Conservation (phyloP, 2,113 vertebrate genomes). For the Rhadina sibilatrix region DNA sequence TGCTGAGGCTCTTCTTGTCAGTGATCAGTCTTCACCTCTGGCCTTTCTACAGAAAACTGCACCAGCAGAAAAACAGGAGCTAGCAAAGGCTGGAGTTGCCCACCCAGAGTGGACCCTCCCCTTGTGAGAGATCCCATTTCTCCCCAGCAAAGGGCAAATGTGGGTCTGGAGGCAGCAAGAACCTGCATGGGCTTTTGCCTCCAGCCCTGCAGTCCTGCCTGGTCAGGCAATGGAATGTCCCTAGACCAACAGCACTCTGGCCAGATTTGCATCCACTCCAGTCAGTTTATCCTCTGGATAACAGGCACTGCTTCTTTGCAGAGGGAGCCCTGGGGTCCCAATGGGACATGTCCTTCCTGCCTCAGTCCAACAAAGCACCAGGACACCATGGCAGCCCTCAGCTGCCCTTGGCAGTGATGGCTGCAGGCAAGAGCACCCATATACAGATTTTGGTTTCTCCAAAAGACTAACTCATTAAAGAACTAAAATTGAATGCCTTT, state of each 20-base stretch:
- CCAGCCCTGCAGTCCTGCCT: background rate
- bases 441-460: background rate
- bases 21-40: background rate
- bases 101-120: background rate
- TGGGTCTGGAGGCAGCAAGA: background rate
- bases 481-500: background rate
- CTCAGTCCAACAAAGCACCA: background rate
- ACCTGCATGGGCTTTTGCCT: rapidly evolving
- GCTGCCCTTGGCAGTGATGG: rapidly evolving
- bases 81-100: background rate
- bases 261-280: too few species aligned
- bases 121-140: background rate
- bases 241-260: background rate
- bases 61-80: background rate
- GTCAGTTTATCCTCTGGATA: background rate
- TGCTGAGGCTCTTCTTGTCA: background rate
- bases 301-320: background rate
- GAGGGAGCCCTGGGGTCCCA: background rate
- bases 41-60: background rate
- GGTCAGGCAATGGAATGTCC: background rate
- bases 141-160: background rate
- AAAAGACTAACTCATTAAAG: background rate
- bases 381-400: rapidly evolving
- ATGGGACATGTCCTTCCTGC: rapidly evolving
- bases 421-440: background rate